phyloP scores from a whole-genome alignment of 2,888 invertebrate genomes.

The Drosophila mimica region DNA sequence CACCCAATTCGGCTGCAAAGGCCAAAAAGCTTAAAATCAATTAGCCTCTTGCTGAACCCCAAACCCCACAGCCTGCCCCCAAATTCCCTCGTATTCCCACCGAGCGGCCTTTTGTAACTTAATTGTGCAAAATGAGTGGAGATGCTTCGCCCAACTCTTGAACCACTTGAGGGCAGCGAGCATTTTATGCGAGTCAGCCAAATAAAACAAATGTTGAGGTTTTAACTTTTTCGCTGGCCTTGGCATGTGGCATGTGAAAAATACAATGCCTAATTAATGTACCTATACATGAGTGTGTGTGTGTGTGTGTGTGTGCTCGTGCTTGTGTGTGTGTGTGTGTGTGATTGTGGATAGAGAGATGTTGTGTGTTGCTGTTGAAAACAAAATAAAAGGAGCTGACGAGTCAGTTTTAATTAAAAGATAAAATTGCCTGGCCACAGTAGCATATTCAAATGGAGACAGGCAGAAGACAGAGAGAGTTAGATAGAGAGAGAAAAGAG shows the following conservation, averaged over 20 bases:
- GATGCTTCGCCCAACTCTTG: constrained; percentile 22
- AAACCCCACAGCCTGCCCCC: constrained; percentile 1
- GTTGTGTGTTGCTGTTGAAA: constrained; percentile 8
- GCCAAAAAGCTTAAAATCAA: constrained; percentile 69
- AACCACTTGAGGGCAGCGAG: constrained; percentile 41
- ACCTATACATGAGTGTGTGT: constrained; percentile 36
- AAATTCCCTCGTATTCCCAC: not conserved
- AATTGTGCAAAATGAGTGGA: constrained; percentile 68
- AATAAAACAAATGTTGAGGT: constrained; percentile 69
- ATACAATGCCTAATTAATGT: constrained; percentile 75
- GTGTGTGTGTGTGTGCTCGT: not conserved
- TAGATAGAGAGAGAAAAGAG: not conserved
- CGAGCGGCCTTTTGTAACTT: constrained; percentile 44
- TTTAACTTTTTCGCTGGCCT: constrained; percentile 46
- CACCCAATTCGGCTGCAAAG: constrained; percentile 37
- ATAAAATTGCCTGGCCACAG: constrained; percentile 66
- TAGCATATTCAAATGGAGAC: constrained; percentile 23
- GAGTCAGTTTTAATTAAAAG: constrained; percentile 78
- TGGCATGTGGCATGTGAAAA: constrained; percentile 47
- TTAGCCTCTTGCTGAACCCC: constrained; percentile 67
- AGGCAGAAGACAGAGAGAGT: not conserved
- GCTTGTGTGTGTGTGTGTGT: not conserved
- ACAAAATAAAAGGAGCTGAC: constrained; percentile 49
- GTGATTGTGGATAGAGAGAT: not conserved
- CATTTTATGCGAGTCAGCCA: constrained; percentile 64